Evolutionary conservation across 2,113 vertebrate genomes (phyloP), one percentile per base, ranked within the genome.

Genomic region (Kryptolebias marmoratus): DNA sequence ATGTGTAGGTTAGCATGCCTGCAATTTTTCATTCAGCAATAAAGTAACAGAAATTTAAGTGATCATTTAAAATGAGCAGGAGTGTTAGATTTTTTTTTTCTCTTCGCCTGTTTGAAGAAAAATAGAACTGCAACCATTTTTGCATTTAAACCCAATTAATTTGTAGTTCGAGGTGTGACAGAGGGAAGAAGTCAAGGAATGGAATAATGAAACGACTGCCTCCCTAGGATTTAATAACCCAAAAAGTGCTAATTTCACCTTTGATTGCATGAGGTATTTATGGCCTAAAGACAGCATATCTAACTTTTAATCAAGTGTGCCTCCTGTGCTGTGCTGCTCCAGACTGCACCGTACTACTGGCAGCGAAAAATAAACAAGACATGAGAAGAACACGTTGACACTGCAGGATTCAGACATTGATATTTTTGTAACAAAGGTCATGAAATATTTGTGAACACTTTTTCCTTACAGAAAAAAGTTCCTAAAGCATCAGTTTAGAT

Each of bases 221-320:
- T 90, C 69, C 72, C 79, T 73, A 54, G 58, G 87, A 84, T 84
- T 86, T 91, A 82, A 86, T 85, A 90, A 90, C 83, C 78, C 83
- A 86, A 80, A 89, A 89, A 88, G 78, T 81, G 78, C 83, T 89
- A 83, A 87, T 90, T 91, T 90, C 86, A 88, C 86, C 85, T 89
- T 80, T 89, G 83, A 90, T 83, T 88, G 89, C 75, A 18, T 88
- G 81, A 68, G 5, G 80, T 82, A 84, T 87, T 86, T 87, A 87
- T 75, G 80, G 79, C 79, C 75, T 67, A 75, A 88, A 89, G 69
- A 87, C 87, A 83, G 73, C 71, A 80, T 55, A 83, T 86, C 79
- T 73, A 58, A 71, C 78, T 87, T 75, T 79, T 75, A 71, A 82
- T 84, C 76, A 27, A 53, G 52, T 79, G 82, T 69, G 79, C 73